Conservation (phyloP, 2,797 vertebrate species). For the Podargus strigoides region DNA sequence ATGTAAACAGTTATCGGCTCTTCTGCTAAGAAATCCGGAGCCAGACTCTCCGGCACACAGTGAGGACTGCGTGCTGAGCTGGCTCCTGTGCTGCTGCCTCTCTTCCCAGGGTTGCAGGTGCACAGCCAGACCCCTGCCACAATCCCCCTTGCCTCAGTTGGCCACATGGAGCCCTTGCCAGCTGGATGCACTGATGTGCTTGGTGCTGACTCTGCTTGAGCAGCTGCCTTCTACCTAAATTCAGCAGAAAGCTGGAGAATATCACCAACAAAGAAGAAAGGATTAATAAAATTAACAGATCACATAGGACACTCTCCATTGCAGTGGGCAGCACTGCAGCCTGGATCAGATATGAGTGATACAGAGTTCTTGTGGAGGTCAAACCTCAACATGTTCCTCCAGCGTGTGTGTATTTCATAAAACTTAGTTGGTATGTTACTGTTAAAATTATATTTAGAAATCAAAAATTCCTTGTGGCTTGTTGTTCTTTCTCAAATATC, state of each 20-base stretch:
- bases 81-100: not conserved
- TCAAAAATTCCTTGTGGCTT: not conserved
- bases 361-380: not conserved
- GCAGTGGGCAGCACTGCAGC: not conserved
- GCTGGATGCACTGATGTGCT: not conserved
- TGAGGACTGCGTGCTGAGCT: not conserved
- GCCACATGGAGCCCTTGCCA: not conserved
- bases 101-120: not conserved
- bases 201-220: not conserved
- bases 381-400: not conserved
- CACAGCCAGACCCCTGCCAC: fast-evolving
- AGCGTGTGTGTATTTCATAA: not conserved
- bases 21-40: not conserved
- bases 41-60: not conserved
- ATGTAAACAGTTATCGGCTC: not conserved
- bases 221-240: not conserved
- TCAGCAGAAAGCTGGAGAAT: not conserved
- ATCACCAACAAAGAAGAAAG: not conserved
- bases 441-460: not conserved
- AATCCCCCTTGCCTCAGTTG: fast-evolving
- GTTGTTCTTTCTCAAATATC: not conserved
- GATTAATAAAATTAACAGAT: not conserved
- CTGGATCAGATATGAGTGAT: not conserved
- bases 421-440: not conserved
- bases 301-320: fast-evolving